Percentiles rank a stretch among this genome's conserved stretches.
Evolutionary conservation across 2,113 vertebrate species (phyloP).

Genomic region (Callorhinus ursinus): DNA sequence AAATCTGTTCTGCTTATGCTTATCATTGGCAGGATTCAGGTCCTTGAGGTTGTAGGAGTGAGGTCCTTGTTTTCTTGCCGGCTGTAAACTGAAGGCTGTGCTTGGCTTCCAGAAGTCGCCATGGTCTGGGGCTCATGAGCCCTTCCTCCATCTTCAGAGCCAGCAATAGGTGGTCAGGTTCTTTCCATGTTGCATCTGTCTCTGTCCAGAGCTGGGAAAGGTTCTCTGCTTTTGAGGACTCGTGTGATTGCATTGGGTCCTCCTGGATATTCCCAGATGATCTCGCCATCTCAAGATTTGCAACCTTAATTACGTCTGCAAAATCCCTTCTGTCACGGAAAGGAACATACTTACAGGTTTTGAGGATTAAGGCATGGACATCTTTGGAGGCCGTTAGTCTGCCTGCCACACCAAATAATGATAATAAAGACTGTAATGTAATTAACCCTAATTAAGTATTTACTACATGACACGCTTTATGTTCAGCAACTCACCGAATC

Average conservation of each 20-base stretch:
- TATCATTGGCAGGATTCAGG: background rate
- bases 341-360: background rate
- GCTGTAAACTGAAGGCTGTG: background rate
- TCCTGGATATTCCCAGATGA: background rate
- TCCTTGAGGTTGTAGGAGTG: background rate
- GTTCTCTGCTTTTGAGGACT: background rate
- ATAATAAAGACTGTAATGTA: background rate
- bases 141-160: background rate
- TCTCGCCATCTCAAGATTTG: background rate
- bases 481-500: background rate
- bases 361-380: background rate
- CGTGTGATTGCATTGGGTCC: too few relatives aligned
- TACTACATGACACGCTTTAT: background rate
- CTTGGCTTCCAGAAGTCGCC: background rate
- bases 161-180: background rate
- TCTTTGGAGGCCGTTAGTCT: background rate
- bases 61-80: background rate
- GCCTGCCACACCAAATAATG: background rate
- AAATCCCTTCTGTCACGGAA: background rate
- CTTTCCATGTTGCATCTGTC: background rate
- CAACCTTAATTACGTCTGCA: background rate
- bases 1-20: background rate
- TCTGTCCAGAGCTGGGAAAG: too few relatives aligned
- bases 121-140: background rate
- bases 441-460: background rate